phyloP scores from a whole-genome alignment of 1,140 invertebrate species.

The Delia radicum region DNA sequence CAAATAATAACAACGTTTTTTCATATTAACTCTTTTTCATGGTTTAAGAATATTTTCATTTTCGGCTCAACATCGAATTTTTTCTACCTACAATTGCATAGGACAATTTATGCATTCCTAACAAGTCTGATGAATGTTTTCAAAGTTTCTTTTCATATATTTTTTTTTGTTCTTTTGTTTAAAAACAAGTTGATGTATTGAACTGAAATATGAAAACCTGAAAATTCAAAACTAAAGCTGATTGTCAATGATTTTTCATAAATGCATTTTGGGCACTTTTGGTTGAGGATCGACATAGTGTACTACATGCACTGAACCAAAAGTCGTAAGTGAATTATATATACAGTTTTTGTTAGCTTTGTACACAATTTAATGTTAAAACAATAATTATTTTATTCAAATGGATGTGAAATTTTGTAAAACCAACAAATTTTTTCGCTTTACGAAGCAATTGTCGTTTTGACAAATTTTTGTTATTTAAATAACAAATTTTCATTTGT shows the following conservation, averaged over 20 bases:
- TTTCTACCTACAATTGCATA: conserved; percentile 2
- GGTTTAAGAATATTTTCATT: neutral
- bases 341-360: neutral
- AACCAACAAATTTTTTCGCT: too few species aligned
- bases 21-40: too few species aligned
- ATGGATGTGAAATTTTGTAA: too few species aligned
- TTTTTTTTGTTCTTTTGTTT: neutral
- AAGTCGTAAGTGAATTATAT: neutral
- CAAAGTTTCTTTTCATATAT: neutral
- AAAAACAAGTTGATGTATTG: neutral
- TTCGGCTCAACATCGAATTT: neutral
- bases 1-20: neutral
- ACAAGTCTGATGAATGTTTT: conserved; percentile 7
- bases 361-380: neutral
- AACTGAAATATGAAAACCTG: neutral
- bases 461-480: too few species aligned
- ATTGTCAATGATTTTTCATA: conserved; percentile 19
- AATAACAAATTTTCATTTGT: too few species aligned
- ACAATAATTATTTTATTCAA: too few species aligned
- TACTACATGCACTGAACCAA: conserved; percentile 2
- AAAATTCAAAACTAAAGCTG: neutral
- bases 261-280: conserved; percentile 16
- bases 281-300: too few species aligned
- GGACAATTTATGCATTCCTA: conserved; percentile 15
- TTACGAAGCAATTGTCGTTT: too few species aligned